These are phyloP conservation scores for Siphamia tubifer DNA, from an alignment of 2,113 vertebrate genomes.

Conservation along the genomic window DNA sequence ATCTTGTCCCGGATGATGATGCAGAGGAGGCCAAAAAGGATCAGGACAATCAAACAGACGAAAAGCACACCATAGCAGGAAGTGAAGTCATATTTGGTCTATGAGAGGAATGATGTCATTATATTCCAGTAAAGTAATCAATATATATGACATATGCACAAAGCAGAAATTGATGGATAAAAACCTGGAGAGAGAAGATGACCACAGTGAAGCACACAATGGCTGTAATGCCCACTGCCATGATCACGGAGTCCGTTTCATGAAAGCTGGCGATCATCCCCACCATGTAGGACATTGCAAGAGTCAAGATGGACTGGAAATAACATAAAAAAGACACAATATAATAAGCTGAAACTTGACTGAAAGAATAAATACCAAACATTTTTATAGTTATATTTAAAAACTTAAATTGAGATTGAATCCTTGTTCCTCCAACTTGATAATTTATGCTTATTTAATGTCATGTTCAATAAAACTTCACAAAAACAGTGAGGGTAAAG, in stretches of 20 bases:
- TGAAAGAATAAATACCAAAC: background rate
- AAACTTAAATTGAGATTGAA: background rate
- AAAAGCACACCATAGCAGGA: slow-evolving; percentile 91
- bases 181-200: slow-evolving; percentile 93
- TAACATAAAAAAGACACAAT: background rate
- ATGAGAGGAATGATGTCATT: background rate
- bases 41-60: slow-evolving; percentile 88
- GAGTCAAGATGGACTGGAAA: slow-evolving; percentile 87
- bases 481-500: no score
- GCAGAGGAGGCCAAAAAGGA: slow-evolving; percentile 89
- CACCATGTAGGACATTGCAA: slow-evolving; percentile 96
- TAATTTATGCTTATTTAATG: no score
- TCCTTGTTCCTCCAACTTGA: no score
- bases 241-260: slow-evolving; percentile 88
- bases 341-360: background rate
- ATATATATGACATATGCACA: background rate
- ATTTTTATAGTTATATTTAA: background rate
- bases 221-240: slow-evolving; percentile 94
- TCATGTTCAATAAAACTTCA: no score
- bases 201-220: slow-evolving; percentile 92
- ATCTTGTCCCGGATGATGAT: slow-evolving; percentile 91
- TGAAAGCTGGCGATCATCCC: slow-evolving; percentile 95
- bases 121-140: background rate
- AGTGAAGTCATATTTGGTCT: slow-evolving; percentile 97
- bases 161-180: background rate